Conservation (phyloP, 1,140 invertebrate species). For the Dendrolimus kikuchii region DNA sequence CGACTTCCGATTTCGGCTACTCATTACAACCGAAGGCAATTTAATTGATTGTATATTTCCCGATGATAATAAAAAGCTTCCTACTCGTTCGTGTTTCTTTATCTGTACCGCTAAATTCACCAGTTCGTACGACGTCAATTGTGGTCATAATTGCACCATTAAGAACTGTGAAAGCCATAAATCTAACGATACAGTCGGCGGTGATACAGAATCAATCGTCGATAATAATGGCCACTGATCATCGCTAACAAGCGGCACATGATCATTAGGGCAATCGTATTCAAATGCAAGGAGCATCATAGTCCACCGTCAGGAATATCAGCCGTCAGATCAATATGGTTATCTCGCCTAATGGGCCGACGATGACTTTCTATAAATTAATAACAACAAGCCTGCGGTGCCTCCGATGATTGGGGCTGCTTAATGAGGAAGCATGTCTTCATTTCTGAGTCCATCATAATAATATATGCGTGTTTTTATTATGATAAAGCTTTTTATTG, state of each 20-base stretch:
- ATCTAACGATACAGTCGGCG: conserved; percentile 43
- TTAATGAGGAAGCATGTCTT: conserved; percentile 62
- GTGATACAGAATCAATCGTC: conserved; percentile 45
- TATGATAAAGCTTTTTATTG: conserved; percentile 31
- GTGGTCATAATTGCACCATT: conserved; percentile 53
- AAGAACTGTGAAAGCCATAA: conserved; percentile 60
- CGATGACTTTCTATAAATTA: conserved; percentile 70
- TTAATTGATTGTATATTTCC: conserved; percentile 21
- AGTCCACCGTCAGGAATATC: conserved; percentile 34
- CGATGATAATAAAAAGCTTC: conserved; percentile 18
- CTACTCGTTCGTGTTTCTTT: conserved; percentile 11
- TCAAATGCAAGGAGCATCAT: conserved; percentile 34
- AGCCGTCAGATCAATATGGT: conserved; percentile 57
- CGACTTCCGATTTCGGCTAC: conserved; percentile 38
- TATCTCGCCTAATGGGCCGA: conserved; percentile 57
- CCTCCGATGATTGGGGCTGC: conserved; percentile 44
- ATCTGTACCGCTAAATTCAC: conserved; percentile 16
- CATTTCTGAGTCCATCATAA: conserved; percentile 31
- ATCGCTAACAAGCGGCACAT: conserved; percentile 61
- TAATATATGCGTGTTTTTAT: conserved; percentile 40
- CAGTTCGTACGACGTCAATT: conserved; percentile 36
- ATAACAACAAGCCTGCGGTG: conserved; percentile 52
- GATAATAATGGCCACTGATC: conserved; percentile 49
- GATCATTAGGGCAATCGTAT: conserved; percentile 63
- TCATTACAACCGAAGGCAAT: conserved; percentile 12